A percentile compares a stretch with the other conserved stretches of the same genome.
Conservation (phyloP, 1,140 invertebrate species). For the Magallana ariakensis region DNA sequence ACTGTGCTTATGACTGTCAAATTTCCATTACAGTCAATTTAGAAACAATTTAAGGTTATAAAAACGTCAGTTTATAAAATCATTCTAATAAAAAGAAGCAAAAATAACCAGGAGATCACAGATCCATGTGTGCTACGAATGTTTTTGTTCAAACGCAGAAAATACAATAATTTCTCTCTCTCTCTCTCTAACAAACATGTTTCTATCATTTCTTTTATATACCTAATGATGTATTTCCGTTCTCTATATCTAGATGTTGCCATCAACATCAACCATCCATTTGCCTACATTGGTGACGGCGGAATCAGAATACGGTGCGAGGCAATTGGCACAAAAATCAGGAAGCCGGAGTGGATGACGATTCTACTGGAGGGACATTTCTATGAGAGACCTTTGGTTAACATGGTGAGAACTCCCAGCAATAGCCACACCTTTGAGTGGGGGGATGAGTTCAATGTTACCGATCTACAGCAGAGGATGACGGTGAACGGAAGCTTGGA, state of each 20-base stretch:
- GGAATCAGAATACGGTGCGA: background rate
- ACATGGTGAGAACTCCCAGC: background rate
- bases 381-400: background rate
- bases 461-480: conserved; percentile 8
- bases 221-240: too few species aligned
- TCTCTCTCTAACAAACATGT: too few species aligned
- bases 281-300: background rate
- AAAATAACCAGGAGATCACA: too few species aligned
- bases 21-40: too few species aligned
- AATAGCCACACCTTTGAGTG: background rate
- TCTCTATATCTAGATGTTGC: background rate
- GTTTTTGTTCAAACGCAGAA: too few species aligned
- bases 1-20: too few species aligned
- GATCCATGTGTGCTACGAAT: too few species aligned
- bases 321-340: background rate
- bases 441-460: conserved; percentile 6
- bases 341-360: background rate
- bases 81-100: too few species aligned
- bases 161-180: too few species aligned
- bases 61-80: too few species aligned
- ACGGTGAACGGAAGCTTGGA: background rate
- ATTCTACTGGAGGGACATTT: background rate
- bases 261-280: background rate
- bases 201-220: too few species aligned
- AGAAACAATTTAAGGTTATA: too few species aligned